A percentile compares a stretch with the other conserved stretches of the same genome.
phyloP scores from a whole-genome alignment of 2,797 vertebrate species.

The Chrosomus eos region DNA sequence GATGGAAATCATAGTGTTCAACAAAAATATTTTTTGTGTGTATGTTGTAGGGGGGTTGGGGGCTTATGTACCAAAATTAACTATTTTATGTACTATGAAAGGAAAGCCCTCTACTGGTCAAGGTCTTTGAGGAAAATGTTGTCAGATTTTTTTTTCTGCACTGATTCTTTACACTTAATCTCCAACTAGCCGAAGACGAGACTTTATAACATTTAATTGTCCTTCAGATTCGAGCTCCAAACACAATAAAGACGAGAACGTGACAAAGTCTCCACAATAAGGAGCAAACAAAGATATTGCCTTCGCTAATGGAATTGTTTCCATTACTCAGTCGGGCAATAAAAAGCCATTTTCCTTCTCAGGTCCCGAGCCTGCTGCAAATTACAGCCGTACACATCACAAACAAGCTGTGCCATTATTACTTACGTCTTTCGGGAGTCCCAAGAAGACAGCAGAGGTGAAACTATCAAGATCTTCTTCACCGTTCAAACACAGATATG shows the following conservation, averaged over 20 bases:
- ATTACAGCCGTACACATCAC: slow-evolving; percentile 41
- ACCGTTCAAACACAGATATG: slow-evolving; percentile 29
- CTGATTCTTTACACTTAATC: slow-evolving; percentile 30
- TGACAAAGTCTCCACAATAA: slow-evolving; percentile 56
- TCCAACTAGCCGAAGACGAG: slow-evolving; percentile 47
- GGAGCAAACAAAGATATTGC: slow-evolving; percentile 52
- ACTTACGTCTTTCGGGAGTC: slow-evolving; percentile 34
- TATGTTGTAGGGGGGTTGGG: not conserved
- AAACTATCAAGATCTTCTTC: slow-evolving; percentile 35
- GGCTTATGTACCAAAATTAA: no score
- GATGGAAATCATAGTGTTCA: no score
- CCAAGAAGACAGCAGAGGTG: slow-evolving; percentile 45
- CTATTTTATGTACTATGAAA: no score
- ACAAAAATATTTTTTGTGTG: no score
- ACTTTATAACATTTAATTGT: slow-evolving; percentile 58
- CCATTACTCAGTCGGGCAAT: slow-evolving; percentile 59
- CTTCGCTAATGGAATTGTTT: slow-evolving; percentile 58
- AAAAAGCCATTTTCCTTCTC: slow-evolving; percentile 51
- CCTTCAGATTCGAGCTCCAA: slow-evolving; percentile 48
- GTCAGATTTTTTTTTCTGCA: slow-evolving; percentile 30
- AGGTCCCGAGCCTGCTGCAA: slow-evolving; percentile 42
- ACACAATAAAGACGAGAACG: slow-evolving; percentile 59
- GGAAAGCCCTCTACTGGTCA: not conserved
- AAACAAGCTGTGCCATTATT: slow-evolving; percentile 41
- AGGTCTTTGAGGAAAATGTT: slow-evolving; percentile 37